Evolutionary conservation across 2,888 invertebrate genomes (phyloP).

Genomic region (Cybosia mesomella): DNA sequence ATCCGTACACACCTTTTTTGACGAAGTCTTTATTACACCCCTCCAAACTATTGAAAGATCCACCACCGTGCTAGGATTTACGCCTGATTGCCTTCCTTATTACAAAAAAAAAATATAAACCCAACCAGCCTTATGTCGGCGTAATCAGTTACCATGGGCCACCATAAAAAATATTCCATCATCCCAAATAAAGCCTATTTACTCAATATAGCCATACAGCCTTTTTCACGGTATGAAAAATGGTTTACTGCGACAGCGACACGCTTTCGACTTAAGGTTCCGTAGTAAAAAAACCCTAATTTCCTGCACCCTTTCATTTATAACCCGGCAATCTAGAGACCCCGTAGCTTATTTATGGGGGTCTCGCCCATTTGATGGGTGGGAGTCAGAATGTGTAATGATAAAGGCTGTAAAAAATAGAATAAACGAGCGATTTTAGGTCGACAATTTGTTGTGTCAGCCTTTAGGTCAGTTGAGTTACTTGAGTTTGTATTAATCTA

Average conservation of each 20-base stretch:
- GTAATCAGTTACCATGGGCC: conserved; percentile 64
- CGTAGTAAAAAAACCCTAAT: conserved; percentile 85
- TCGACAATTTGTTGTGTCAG: conserved; percentile 13
- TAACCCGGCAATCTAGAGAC: conserved; percentile 84
- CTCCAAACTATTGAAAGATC: conserved; percentile 42
- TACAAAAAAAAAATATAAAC: conserved; percentile 46
- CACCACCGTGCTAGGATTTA: conserved; percentile 39
- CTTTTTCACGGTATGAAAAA: conserved; percentile 81
- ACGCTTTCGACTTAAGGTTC: conserved; percentile 70
- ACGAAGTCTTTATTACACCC: conserved; percentile 15
- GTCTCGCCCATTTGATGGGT: conserved; percentile 81
- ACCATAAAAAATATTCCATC: conserved; percentile 73
- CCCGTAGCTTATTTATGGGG: conserved; percentile 84
- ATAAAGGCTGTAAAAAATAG: conserved; percentile 78
- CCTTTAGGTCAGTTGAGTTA: neutral
- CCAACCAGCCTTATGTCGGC: conserved; percentile 51
- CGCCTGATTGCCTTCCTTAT: conserved; percentile 50
- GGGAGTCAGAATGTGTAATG: conserved; percentile 83
- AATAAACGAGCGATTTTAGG: conserved; percentile 58
- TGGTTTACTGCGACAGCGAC: conserved; percentile 77
- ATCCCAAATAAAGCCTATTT: conserved; percentile 69
- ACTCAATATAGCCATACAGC: conserved; percentile 68
- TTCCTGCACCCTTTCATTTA: conserved; percentile 87
- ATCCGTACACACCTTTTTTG: conserved; percentile 6
- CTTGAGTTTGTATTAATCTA: neutral